These are phyloP conservation scores for Eupleurogrammus muticus DNA, from an alignment of 2,797 vertebrate species.

Conservation along the genomic window DNA sequence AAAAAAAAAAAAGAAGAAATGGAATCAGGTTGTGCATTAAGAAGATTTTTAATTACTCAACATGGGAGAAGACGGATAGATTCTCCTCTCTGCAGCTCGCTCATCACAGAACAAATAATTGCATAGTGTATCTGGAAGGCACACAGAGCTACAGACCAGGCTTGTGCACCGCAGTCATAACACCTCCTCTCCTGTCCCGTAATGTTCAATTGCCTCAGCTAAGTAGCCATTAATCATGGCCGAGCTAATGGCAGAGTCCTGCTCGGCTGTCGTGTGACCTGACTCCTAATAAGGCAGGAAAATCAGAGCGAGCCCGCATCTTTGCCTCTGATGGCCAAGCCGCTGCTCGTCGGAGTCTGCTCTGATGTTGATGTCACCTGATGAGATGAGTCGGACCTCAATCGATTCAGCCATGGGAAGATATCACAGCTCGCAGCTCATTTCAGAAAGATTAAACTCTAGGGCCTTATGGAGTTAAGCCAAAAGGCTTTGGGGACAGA, in stretches of 20 bases:
- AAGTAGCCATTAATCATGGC: constrained; percentile 66
- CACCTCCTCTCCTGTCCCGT: constrained; percentile 55
- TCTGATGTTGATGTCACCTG: constrained; percentile 71
- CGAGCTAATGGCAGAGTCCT: constrained; percentile 63
- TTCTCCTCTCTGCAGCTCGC: constrained; percentile 45
- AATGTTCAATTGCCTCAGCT: constrained; percentile 61
- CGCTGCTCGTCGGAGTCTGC: constrained; percentile 30
- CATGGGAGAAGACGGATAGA: constrained; percentile 42
- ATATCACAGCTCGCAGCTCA: constrained; percentile 47
- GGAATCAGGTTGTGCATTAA: constrained; percentile 54
- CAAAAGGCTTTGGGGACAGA: constrained; percentile 50
- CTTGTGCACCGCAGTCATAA: constrained; percentile 39
- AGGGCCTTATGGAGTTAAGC: constrained; percentile 58
- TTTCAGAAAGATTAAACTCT: constrained; percentile 70
- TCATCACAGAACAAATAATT: constrained; percentile 58
- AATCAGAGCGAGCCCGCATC: constrained; percentile 19
- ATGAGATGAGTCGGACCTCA: constrained; percentile 40
- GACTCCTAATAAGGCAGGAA: constrained; percentile 59
- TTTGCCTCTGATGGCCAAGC: not conserved
- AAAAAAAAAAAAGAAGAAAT: constrained; percentile 47
- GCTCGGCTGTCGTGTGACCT: constrained; percentile 51
- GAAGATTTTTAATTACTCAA: constrained; percentile 67
- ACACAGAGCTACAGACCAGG: constrained; percentile 34
- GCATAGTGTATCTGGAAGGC: constrained; percentile 54
- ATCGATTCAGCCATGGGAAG: constrained; percentile 30